A percentile compares a stretch with the other conserved stretches of the same genome.
Conservation (phyloP, 2,797 vertebrate genomes). For the Xiphophorus birchmanni region DNA sequence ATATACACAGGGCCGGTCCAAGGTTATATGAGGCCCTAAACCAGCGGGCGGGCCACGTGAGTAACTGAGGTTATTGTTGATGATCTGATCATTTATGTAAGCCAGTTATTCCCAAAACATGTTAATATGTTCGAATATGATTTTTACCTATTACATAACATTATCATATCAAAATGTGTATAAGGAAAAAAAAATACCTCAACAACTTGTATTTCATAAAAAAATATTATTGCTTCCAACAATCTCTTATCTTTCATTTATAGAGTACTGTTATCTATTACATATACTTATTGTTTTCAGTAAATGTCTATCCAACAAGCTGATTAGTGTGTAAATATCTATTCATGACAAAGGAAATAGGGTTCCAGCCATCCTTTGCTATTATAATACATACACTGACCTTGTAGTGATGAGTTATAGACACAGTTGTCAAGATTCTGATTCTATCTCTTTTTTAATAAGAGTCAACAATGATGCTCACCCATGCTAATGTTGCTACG, state of each 20-base stretch:
- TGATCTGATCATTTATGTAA: neutral
- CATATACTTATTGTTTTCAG: neutral
- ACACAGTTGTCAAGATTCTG: neutral
- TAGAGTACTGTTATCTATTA: neutral
- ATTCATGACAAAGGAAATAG: neutral
- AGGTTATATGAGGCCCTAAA: neutral
- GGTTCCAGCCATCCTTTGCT: neutral
- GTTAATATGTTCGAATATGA: neutral
- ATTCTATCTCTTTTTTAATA: neutral
- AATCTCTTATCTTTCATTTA: neutral
- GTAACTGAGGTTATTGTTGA: neutral
- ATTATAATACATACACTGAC: neutral
- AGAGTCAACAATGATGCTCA: no score
- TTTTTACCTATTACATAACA: neutral
- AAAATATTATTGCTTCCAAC: neutral
- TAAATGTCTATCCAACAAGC: neutral
- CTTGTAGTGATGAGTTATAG: neutral
- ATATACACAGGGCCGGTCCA: slow-evolving; percentile 9
- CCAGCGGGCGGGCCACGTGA: neutral
- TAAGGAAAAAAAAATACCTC: neutral
- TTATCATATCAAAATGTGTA: neutral
- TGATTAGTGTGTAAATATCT: neutral
- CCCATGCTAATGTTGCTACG: neutral
- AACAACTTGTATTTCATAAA: neutral
- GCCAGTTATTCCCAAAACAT: neutral